phyloP scores from a whole-genome alignment of 1,140 invertebrate species.

The Drosophila bocki region DNA sequence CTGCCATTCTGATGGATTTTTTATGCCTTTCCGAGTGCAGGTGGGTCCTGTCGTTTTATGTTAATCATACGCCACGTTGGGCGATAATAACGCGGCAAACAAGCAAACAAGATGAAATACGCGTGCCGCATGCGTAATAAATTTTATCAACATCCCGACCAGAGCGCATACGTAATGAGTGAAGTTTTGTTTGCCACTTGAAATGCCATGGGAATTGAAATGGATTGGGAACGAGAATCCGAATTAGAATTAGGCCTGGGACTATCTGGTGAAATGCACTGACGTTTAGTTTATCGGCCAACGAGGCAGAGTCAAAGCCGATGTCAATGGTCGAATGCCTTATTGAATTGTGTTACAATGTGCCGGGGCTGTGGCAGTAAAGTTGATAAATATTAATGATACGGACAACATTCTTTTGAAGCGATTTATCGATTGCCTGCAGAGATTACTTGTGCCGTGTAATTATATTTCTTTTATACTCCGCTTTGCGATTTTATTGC shows the following conservation, averaged over 20 bases:
- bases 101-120: conserved; percentile 83
- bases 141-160: conserved; percentile 62
- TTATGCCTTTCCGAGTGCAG: conserved; percentile 2
- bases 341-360: conserved; percentile 28
- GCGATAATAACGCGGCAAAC: conserved; percentile 81
- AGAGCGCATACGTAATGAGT: conserved; percentile 30
- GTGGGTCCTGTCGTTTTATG: conserved; percentile 70
- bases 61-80: conserved; percentile 82
- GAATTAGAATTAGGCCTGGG: conserved; percentile 35
- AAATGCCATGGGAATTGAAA: conserved; percentile 41
- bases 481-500: conserved; percentile 60
- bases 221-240: conserved; percentile 17
- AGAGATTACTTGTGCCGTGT: conserved; percentile 41
- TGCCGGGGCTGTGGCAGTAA: background rate
- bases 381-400: conserved; percentile 30
- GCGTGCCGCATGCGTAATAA: conserved; percentile 81
- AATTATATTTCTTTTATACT: conserved; percentile 53
- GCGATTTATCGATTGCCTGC: conserved; percentile 53
- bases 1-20: background rate
- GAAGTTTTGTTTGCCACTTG: conserved; percentile 52
- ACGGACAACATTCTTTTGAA: background rate
- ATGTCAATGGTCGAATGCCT: conserved; percentile 5
- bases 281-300: conserved; percentile 37
- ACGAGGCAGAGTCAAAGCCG: conserved; percentile 18
- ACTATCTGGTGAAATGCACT: conserved; percentile 44